Conservation (phyloP, 30 jellyfish, hydroid and myxozoan genomes). For the Rhopilema esculentum region DNA sequence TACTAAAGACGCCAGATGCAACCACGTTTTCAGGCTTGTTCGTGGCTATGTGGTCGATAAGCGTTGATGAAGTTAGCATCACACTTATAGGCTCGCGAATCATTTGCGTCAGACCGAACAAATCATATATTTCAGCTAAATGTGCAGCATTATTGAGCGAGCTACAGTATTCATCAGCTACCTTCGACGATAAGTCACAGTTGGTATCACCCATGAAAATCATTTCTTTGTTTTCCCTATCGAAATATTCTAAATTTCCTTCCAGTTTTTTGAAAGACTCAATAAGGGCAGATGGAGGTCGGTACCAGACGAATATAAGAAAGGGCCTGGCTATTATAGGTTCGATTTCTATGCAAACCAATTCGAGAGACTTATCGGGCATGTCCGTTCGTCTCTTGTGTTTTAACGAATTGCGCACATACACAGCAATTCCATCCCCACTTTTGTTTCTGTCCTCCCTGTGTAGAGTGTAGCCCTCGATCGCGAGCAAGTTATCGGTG, state of each 20-base stretch:
- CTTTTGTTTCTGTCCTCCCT: conserved; percentile 33
- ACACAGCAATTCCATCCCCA: conserved; percentile 57
- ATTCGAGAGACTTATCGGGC: conserved; percentile 28
- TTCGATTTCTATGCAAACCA: conserved; percentile 14
- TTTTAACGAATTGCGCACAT: conserved; percentile 27
- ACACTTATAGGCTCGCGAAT: conserved; percentile 50
- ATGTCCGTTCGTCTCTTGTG: conserved; percentile 29
- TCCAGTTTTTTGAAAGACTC: conserved; percentile 23
- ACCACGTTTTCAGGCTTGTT: conserved; percentile 11
- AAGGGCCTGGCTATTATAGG: conserved; percentile 21
- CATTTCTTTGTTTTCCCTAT: no score
- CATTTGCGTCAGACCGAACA: conserved; percentile 51
- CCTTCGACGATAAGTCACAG: no score
- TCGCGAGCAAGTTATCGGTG: conserved; percentile 45
- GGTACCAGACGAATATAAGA: conserved; percentile 13
- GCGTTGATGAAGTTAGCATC: conserved; percentile 36
- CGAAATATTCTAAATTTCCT: conserved; percentile 10
- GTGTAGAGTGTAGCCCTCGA: conserved; percentile 47
- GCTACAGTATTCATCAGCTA: no score
- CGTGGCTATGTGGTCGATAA: conserved; percentile 42
- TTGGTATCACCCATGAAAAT: neutral
- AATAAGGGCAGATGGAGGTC: conserved; percentile 47
- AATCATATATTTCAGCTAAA: neutral
- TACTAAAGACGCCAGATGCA: conserved; percentile 39
- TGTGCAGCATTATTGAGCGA: no score